Conservation (phyloP, 2,797 vertebrate species). For the Oreortyx pictus region DNA sequence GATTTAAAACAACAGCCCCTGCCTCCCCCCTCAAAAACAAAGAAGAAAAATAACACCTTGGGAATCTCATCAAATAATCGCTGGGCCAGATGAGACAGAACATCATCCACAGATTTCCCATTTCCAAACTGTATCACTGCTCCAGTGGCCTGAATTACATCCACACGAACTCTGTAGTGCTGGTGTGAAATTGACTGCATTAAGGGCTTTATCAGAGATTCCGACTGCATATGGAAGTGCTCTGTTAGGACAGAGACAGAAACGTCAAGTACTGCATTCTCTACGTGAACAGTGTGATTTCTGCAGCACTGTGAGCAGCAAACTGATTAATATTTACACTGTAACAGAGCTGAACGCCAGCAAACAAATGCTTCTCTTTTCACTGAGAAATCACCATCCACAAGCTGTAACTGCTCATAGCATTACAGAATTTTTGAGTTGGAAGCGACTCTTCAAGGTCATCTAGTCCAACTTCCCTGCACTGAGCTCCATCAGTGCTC, state of each 20-base stretch:
- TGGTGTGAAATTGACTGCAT: slow-evolving; percentile 93
- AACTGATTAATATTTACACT: accelerated
- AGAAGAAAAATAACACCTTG: slow-evolving; percentile 80
- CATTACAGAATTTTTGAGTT: too few species aligned
- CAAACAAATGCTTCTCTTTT: accelerated
- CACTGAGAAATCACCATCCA: background rate
- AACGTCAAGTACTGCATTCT: background rate
- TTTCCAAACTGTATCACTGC: slow-evolving; percentile 88
- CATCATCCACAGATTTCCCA: slow-evolving; percentile 90
- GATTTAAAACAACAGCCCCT: background rate
- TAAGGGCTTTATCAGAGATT: slow-evolving; percentile 89
- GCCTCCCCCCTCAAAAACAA: background rate
- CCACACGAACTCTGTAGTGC: slow-evolving; percentile 92
- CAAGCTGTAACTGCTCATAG: background rate
- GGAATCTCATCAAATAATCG: slow-evolving; percentile 93
- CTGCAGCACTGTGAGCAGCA: accelerated
- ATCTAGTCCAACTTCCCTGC: too few species aligned
- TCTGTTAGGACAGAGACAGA: slow-evolving; percentile 79
- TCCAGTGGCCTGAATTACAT: slow-evolving; percentile 89
- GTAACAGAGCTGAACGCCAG: background rate
- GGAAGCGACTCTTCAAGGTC: too few species aligned
- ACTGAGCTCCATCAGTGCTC: too few species aligned
- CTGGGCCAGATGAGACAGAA: slow-evolving; percentile 93
- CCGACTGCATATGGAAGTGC: slow-evolving; percentile 94
- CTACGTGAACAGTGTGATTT: accelerated